Conservation (phyloP, 2,797 vertebrate species). For the Synanceia verrucosa region DNA sequence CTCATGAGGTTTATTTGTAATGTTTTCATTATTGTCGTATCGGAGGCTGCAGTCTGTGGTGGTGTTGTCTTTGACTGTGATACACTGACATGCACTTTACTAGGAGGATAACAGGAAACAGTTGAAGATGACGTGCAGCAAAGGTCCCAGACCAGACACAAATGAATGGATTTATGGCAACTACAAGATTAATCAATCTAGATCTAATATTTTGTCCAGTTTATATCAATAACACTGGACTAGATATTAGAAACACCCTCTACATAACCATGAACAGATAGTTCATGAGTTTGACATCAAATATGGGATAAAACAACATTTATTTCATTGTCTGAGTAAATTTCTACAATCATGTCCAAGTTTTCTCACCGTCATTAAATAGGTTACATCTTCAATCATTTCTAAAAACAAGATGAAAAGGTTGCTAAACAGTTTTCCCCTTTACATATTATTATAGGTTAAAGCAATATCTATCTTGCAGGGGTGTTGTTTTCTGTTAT, state of each 20-base stretch:
- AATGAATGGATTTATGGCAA: not conserved
- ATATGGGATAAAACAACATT: not conserved
- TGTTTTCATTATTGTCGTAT: not conserved
- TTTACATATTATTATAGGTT: no score
- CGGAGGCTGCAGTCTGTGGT: constrained; percentile 1
- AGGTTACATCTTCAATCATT: not conserved
- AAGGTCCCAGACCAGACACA: not conserved
- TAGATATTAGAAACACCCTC: not conserved
- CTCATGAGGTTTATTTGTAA: not conserved
- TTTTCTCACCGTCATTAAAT: not conserved
- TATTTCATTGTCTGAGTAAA: not conserved
- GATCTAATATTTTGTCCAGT: not conserved
- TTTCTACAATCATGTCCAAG: not conserved
- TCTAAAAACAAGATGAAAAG: not conserved
- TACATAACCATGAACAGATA: not conserved
- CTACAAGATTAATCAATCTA: no score
- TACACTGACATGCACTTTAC: not conserved
- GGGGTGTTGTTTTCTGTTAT: constrained; percentile 7
- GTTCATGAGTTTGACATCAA: not conserved
- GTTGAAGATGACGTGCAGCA: not conserved
- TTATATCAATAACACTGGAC: not conserved
- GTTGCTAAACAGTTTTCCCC: no score
- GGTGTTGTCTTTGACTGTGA: not conserved
- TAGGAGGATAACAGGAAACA: not conserved
- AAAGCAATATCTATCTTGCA: constrained; percentile 11